These are phyloP conservation scores for Salmo trutta DNA, from an alignment of 2,797 vertebrate species.

Conservation along the genomic window DNA sequence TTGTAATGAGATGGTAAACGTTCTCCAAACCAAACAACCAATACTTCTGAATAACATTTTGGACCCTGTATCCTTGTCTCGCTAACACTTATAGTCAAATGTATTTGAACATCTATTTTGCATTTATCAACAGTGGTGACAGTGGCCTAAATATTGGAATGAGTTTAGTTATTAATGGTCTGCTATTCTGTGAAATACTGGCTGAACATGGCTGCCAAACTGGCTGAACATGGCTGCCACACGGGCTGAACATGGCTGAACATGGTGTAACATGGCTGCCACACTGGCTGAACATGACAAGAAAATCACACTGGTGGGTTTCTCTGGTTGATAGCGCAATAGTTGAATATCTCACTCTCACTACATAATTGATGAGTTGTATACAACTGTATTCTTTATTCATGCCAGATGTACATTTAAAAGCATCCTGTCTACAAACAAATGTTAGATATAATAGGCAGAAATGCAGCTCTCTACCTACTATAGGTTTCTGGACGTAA, in stretches of 20 bases:
- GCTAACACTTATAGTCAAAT: not conserved
- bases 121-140: constrained; percentile 1
- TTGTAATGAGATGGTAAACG: too few relatives aligned
- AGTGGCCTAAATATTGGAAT: not conserved
- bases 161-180: not conserved
- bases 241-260: not conserved
- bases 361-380: not conserved
- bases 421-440: not conserved
- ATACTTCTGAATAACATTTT: too few relatives aligned
- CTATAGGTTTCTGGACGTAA: too few relatives aligned
- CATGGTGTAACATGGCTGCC: not conserved
- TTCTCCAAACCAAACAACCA: too few relatives aligned
- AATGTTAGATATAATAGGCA: not conserved
- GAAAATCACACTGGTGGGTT: too few relatives aligned
- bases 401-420: not conserved
- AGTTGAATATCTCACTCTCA: not conserved
- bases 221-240: not conserved
- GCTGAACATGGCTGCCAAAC: not conserved
- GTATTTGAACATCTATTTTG: not conserved
- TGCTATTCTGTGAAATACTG: not conserved
- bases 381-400: not conserved
- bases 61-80: too few relatives aligned
- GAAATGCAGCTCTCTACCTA: not conserved
- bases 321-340: not conserved
- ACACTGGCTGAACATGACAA: not conserved